Base-by-base conservation (phyloP, 2,797 vertebrate species). In the Macroramphosus scolopax region DNA sequence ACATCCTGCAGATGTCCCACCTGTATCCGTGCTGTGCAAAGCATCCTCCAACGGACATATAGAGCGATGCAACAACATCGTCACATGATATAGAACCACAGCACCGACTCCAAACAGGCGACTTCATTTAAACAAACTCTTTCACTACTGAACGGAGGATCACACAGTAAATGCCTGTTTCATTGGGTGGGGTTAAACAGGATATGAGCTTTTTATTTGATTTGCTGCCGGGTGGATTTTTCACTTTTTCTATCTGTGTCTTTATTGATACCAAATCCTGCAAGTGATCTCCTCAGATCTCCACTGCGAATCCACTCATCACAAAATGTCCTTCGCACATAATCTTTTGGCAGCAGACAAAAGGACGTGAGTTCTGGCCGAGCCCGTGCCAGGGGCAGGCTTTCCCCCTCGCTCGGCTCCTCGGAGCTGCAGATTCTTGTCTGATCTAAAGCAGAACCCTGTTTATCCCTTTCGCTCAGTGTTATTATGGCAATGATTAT, bases 291-390 rank as follows among this genome's bases (percentile, higher is more conserved):
- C 33, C 50, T 51, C 50, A 65, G 68, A 76, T 84, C 70, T 68
- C 60, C 63, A 77, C 78, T 65, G 75, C 77, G 69, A 72, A 76
- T 83, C 69, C 57, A 59, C 60, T 86, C 67, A 64, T 62, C 68
- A 38, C 62, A 75, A 77, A 82, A 76, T 77, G 66, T 84, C 77
- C 74, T 73, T n/a, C 18, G 15, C 62, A 47, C 42, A 63, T 81
- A 86, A 88, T 85, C 65, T 82, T 72, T 81, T 86, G 83, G 83
- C 80, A 3, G 12, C 44, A 77, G 73, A 86, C 69, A 51, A 84
- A 81, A 83, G 70, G 64, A 68, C 52, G 42, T 39, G 49, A 68
- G 60, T 44, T 30, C 34, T 18, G 49, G 56, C 53, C 61, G 31
- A 54, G 34, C 63, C 63, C 31, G 42, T 48, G 72, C 74, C 29